phyloP scores from a whole-genome alignment of 2,113 vertebrate genomes.

The Chloropsis cyanopogon region DNA sequence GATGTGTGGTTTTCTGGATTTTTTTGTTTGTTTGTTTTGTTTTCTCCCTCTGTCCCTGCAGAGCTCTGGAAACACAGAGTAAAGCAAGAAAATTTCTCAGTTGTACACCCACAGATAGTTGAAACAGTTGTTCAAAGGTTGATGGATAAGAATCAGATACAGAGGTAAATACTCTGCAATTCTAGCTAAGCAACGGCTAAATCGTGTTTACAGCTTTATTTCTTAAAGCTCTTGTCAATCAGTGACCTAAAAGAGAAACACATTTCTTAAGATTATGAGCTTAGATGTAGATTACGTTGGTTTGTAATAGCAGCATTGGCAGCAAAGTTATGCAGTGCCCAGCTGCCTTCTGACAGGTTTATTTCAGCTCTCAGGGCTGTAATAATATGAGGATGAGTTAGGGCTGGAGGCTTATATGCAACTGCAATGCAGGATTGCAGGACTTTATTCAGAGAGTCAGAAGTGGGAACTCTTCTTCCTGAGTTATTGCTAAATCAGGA shows the following conservation, averaged over 20 bases:
- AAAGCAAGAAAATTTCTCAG: constrained; percentile 73
- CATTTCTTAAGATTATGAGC: neutral
- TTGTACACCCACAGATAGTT: constrained; percentile 64
- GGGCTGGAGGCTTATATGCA: neutral
- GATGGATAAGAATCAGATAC: constrained; percentile 68
- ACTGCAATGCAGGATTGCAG: neutral
- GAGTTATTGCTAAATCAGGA: neutral
- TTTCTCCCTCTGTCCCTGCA: neutral
- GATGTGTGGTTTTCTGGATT: neutral
- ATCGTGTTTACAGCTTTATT: constrained; percentile 8
- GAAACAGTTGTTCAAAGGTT: constrained; percentile 75
- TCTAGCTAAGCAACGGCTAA: neutral
- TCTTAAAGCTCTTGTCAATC: constrained; percentile 15
- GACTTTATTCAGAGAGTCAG: neutral
- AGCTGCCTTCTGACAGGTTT: constrained; percentile 26
- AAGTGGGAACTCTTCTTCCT: neutral
- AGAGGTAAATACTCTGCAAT: constrained; percentile 58
- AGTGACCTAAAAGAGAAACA: neutral
- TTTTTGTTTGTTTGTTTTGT: neutral
- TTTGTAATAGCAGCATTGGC: neutral
- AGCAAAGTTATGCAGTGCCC: neutral
- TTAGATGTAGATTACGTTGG: neutral
- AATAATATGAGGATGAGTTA: constrained; percentile 9
- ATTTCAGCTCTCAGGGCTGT: neutral
- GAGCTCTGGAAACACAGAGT: constrained; percentile 76